A percentile compares a stretch with the other conserved stretches of the same genome.
These are phyloP conservation scores for Chorisops tibialis DNA, from an alignment of 2,888 invertebrate genomes.

Conservation along the genomic window DNA sequence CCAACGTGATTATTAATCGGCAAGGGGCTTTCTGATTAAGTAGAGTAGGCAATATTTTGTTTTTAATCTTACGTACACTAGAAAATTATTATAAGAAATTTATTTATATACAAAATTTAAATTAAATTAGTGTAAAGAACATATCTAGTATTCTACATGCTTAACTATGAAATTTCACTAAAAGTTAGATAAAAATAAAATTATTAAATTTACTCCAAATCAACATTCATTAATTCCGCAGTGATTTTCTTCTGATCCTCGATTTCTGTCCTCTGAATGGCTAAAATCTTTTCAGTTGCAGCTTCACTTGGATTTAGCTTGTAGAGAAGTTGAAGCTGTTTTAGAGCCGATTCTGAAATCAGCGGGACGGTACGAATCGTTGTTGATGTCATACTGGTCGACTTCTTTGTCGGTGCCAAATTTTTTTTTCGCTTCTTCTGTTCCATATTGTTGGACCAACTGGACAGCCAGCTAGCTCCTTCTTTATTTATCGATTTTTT, in stretches of 20 bases:
- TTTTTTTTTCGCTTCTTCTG: constrained; percentile 7
- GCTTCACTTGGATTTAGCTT: constrained; percentile 17
- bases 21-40: too few relatives aligned
- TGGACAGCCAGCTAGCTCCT: constrained; percentile 58
- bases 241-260: constrained; percentile 56
- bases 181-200: too few relatives aligned
- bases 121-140: too few relatives aligned
- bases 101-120: too few relatives aligned
- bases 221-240: constrained; percentile 59
- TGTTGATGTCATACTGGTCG: background rate
- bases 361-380: constrained; percentile 51
- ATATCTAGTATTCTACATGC: too few relatives aligned
- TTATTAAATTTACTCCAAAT: constrained; percentile 51
- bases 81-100: too few relatives aligned
- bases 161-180: too few relatives aligned
- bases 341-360: constrained; percentile 49
- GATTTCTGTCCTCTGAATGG: constrained; percentile 34
- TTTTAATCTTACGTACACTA: too few relatives aligned
- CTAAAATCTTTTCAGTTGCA: background rate
- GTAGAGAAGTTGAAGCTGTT: constrained; percentile 49
- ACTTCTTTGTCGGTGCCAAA: background rate
- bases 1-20: too few relatives aligned
- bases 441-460: constrained; percentile 59
- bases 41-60: too few relatives aligned
- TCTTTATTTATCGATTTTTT: constrained; percentile 50